Percentiles rank a stretch among this genome's conserved stretches.
phyloP scores from a whole-genome alignment of 92 coral and sea anemone genomes.

The Parazoanthus darwini region DNA sequence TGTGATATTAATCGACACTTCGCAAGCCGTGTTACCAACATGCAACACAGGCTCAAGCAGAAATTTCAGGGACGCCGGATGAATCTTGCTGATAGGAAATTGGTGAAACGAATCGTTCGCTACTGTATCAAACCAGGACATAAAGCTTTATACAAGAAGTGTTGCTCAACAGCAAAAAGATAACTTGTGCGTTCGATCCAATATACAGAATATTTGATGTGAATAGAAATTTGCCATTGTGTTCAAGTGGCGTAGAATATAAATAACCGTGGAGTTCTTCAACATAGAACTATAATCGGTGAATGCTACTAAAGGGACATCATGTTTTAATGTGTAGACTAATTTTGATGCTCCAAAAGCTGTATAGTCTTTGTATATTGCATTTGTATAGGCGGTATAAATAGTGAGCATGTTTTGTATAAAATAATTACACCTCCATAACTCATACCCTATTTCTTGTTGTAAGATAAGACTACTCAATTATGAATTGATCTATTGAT shows the following conservation, averaged over 20 bases:
- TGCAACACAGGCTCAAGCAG: slow-evolving; percentile 58
- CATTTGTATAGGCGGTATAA: background rate
- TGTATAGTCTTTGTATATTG: background rate
- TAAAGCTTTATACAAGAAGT: slow-evolving; percentile 20
- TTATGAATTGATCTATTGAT: background rate
- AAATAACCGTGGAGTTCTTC: background rate
- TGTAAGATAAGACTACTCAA: background rate
- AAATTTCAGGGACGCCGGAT: slow-evolving; percentile 37
- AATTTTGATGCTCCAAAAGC: background rate
- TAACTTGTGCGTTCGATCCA: background rate
- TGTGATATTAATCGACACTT: slow-evolving; percentile 39
- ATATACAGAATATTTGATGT: background rate
- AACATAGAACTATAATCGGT: background rate
- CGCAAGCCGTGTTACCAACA: slow-evolving; percentile 50
- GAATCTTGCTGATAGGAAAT: slow-evolving; percentile 20
- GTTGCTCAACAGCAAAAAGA: slow-evolving; percentile 35
- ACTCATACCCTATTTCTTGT: no score
- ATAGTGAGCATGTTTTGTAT: background rate
- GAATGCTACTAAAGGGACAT: background rate
- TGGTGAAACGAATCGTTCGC: slow-evolving; percentile 26
- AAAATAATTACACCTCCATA: no score
- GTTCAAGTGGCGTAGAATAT: slow-evolving; percentile 12
- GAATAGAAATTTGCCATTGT: background rate
- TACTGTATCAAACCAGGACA: slow-evolving; percentile 35
- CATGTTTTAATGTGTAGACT: background rate